phyloP scores from a whole-genome alignment of 2,113 vertebrate species.

The Edolisoma coerulescens region DNA sequence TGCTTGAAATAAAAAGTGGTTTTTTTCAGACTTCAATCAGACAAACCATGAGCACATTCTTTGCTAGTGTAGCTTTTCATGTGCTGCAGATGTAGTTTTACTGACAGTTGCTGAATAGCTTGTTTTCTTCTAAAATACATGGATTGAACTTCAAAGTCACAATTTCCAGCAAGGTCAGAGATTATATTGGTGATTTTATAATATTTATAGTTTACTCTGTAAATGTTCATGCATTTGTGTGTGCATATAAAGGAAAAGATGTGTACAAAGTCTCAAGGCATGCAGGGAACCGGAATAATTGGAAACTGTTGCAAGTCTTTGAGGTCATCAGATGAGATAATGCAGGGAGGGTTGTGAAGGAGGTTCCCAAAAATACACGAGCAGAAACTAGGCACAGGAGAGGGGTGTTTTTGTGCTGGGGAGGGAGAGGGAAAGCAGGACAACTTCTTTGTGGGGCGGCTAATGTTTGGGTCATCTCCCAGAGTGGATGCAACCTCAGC shows the following conservation, averaged over 20 bases:
- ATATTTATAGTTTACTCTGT: neutral
- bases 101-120: conserved; percentile 43
- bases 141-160: conserved; percentile 15
- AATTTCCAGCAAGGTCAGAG: conserved; percentile 42
- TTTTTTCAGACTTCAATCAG: conserved; percentile 31
- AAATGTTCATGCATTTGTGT: neutral
- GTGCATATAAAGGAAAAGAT: neutral
- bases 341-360: neutral
- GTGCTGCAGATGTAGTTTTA: conserved; percentile 33
- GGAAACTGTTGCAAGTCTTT: neutral
- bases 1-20: neutral
- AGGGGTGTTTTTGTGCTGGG: neutral
- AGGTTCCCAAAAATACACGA: neutral
- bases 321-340: neutral
- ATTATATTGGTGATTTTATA: conserved; percentile 36
- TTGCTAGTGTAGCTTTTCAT: conserved; percentile 47
- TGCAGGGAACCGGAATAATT: neutral
- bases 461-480: neutral
- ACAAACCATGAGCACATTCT: neutral
- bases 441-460: neutral
- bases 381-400: neutral
- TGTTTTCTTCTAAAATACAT: conserved; percentile 49
- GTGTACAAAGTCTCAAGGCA: neutral
- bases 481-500: neutral
- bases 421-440: neutral